Conservation (phyloP, 64 coral and sea anemone species). For the Dendronephthya gigantea region DNA sequence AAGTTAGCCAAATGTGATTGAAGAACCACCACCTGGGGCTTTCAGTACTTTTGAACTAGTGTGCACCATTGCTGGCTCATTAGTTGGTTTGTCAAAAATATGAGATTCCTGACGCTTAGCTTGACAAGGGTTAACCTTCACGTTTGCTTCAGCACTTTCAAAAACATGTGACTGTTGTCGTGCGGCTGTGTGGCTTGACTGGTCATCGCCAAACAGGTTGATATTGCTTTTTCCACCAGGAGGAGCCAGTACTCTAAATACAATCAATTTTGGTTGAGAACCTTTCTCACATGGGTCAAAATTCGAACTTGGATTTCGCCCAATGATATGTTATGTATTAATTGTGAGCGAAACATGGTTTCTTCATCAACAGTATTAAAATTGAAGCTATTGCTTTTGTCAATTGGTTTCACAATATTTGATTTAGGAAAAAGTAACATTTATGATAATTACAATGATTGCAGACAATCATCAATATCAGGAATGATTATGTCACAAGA, state of each 20-base stretch:
- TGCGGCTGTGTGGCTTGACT: conserved; percentile 58
- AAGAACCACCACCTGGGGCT: conserved; percentile 12
- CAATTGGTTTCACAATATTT: no score
- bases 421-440: no score
- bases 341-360: no score
- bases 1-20: conserved; percentile 21
- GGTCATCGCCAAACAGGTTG: conserved; percentile 56
- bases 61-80: not conserved
- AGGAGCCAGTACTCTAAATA: conserved; percentile 67
- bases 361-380: no score
- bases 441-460: no score
- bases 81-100: not conserved
- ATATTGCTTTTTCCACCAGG: conserved; percentile 88
- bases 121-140: not conserved
- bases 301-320: not conserved
- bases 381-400: no score
- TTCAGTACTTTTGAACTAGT: not conserved
- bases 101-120: conserved; percentile 2
- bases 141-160: not conserved
- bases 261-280: conserved; percentile 9
- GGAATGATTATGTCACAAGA: no score
- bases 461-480: no score
- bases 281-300: not conserved
- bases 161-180: conserved; percentile 89
- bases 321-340: not conserved